Conservation (phyloP, 2,113 vertebrate species). For the Zosterops pallidus region DNA sequence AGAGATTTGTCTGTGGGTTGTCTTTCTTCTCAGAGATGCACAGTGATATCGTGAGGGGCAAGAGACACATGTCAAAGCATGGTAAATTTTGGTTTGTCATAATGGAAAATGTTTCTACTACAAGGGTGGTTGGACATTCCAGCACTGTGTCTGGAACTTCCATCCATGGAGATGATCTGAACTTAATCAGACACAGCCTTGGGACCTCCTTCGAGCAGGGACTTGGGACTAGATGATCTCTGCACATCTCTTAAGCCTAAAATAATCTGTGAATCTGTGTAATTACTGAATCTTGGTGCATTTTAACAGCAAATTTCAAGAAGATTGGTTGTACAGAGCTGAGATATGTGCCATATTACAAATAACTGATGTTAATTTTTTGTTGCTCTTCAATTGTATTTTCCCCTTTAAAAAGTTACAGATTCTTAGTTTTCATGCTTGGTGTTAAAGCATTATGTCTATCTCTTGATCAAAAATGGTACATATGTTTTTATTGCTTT, state of each 20-base stretch:
- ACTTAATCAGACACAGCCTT: not conserved
- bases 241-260: not conserved
- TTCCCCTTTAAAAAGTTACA: not conserved
- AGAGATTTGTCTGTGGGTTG: no score
- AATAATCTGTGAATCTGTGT: not conserved
- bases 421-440: not conserved
- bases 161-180: not conserved
- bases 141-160: not conserved
- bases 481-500: not conserved
- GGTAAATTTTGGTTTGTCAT: not conserved
- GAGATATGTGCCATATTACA: not conserved
- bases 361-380: not conserved
- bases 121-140: not conserved
- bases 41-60: fast-evolving
- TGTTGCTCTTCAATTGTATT: not conserved
- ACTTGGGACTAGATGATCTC: not conserved
- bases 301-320: not conserved
- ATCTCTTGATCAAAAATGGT: not conserved
- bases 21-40: not conserved
- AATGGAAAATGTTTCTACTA: not conserved
- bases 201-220: not conserved
- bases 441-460: not conserved
- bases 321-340: not conserved
- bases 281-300: not conserved
- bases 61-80: fast-evolving